Base-by-base conservation (phyloP, 1,140 invertebrate genomes). In the Mamestra configurata region DNA sequence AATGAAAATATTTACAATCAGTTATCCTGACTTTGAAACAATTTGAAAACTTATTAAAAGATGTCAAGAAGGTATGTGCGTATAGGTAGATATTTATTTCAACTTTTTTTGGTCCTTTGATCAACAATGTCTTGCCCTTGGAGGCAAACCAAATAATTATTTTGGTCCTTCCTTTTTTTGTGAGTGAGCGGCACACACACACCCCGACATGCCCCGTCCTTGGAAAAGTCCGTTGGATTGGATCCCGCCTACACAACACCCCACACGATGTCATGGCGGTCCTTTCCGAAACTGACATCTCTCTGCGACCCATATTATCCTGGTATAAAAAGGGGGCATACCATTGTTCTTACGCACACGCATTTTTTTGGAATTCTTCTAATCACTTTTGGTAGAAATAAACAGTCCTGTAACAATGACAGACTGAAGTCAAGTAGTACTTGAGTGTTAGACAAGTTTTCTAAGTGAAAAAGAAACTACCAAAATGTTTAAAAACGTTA, bases 251-350 rank as follows among this genome's bases (percentile, higher is more conserved):
- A 66, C 51, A 79, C 49, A 64, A 18, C 77, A 79, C 79, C 84
- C 81, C 80, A 81, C 82, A 80, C 70, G 85, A 84, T 86, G 82
- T 82, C 37, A 68, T 79, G 83, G 79, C 81, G 84, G 83, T 83
- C 81, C 82, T 86, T 80, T 85, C 78, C 83, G 81, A 83, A 88
- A 73, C 71, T 73, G 82, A 82, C 55, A 89, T 86, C 90, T 92
- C 92, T 82, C 77, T 64, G 15, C 75, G 46, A 84, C 82, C 84
- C 84, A 93, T 95, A 93, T 85, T 83, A 72, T 78, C 95, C 95
- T 94, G 88, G 93, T 94, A 95, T 81, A 91, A 95, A 95, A 95
- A 95, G 95, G 94, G 95, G 94, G 94, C 94, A 95, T 90, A 87
- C 91, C 91, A 95, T 95, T 95, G 94, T 95, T 95, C 90, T 94